Evolutionary conservation across 2,797 vertebrate species (phyloP).

Genomic region (Myripristis murdjan): DNA sequence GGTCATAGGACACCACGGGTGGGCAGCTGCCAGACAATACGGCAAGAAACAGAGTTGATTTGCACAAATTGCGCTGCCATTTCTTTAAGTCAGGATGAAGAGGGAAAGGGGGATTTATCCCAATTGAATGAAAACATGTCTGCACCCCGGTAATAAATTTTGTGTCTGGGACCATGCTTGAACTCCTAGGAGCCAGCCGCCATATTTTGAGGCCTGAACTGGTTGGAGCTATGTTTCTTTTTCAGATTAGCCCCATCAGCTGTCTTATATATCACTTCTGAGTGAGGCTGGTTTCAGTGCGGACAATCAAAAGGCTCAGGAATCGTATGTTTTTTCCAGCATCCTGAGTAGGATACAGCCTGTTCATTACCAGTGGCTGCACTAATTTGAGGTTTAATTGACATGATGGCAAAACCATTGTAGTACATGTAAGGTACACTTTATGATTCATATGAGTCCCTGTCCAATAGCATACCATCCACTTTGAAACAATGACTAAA

Average conservation of each 20-base stretch:
- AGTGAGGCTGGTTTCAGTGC: conserved; percentile 44
- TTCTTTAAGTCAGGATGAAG: conserved; percentile 67
- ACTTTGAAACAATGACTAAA: not conserved
- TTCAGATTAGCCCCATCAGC: conserved; percentile 45
- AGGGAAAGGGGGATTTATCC: conserved; percentile 49
- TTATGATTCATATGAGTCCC: no score
- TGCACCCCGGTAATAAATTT: conserved; percentile 70
- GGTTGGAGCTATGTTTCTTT: no score
- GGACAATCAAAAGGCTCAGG: not conserved
- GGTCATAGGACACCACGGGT: conserved; percentile 43
- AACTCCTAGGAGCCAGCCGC: conserved; percentile 3
- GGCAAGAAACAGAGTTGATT: conserved; percentile 54
- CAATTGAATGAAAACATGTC: conserved; percentile 77
- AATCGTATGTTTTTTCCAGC: conserved; percentile 34
- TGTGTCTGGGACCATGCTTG: conserved; percentile 46
- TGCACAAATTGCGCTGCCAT: conserved; percentile 47
- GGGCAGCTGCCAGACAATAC: conserved; percentile 65
- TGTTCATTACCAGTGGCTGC: no score
- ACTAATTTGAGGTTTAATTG: no score
- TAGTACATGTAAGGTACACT: not conserved
- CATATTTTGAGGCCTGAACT: not conserved
- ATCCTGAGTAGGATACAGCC: conserved; percentile 40
- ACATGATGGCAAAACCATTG: no score
- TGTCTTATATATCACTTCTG: conserved; percentile 50
- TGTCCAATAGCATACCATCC: not conserved